Conservation (phyloP, 2,797 vertebrate genomes). For the Clarias laeviceps region DNA sequence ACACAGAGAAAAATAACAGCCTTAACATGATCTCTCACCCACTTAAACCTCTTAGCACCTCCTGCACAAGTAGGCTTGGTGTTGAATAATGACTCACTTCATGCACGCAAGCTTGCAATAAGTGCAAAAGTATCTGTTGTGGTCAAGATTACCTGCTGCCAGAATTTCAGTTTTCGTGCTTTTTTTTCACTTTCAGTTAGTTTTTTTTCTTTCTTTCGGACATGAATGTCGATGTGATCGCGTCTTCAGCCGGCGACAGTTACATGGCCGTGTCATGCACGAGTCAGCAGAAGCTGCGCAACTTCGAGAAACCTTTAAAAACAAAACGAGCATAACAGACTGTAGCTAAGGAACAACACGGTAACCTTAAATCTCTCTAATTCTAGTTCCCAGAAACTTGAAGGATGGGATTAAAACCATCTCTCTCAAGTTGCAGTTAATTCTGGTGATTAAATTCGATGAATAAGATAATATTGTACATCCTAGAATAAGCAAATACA, state of each 20-base stretch:
- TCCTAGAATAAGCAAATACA: neutral
- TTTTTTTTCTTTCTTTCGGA: neutral
- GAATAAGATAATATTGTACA: too few relatives aligned
- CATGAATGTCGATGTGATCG: neutral
- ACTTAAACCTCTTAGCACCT: neutral
- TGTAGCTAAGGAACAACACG: neutral
- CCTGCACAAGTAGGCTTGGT: neutral
- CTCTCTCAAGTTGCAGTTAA: neutral
- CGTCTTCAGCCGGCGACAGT: neutral
- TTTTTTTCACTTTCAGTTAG: neutral
- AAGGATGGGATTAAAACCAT: neutral
- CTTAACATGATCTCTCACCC: neutral
- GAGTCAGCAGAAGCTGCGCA: neutral
- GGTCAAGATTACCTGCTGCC: neutral
- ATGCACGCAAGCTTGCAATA: neutral
- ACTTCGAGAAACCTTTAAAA: neutral
- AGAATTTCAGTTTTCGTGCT: neutral
- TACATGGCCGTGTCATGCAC: neutral
- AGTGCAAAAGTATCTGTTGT: neutral
- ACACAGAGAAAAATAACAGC: slow-evolving; percentile 24
- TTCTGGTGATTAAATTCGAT: neutral
- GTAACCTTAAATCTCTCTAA: neutral
- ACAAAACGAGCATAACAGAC: neutral
- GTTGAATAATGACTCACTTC: slow-evolving; percentile 15
- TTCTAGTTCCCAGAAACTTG: neutral